Evolutionary conservation across 2,797 vertebrate species (phyloP).

Genomic region (Karalla daura): DNA sequence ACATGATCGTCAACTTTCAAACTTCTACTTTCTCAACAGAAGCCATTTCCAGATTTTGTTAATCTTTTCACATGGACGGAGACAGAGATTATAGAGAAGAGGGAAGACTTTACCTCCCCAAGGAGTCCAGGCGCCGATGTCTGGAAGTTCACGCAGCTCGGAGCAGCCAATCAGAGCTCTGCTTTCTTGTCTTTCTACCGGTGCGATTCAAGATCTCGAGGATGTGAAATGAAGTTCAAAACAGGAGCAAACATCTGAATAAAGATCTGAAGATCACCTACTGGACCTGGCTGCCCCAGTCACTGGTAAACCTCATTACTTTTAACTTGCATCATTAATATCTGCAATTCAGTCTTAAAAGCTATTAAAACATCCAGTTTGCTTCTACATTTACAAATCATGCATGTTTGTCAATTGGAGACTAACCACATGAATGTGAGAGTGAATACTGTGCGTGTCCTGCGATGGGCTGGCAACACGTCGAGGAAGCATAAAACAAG

Average conservation of each 20-base stretch:
- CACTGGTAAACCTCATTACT: not conserved
- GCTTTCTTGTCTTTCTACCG: not conserved
- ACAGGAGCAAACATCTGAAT: not conserved
- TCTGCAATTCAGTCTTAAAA: not conserved
- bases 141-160: not conserved
- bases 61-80: not conserved
- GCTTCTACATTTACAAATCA: too few relatives aligned
- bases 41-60: not conserved
- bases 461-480: too few relatives aligned
- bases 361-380: too few relatives aligned
- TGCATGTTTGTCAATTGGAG: too few relatives aligned
- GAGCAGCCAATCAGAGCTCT: not conserved
- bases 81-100: not conserved
- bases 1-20: not conserved
- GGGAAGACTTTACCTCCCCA: not conserved
- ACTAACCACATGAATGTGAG: too few relatives aligned
- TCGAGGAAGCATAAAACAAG: too few relatives aligned
- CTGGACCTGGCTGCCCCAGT: not conserved
- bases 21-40: not conserved
- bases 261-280: not conserved
- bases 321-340: not conserved
- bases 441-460: too few relatives aligned
- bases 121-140: not conserved
- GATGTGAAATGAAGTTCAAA: not conserved
- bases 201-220: not conserved